Conservation (phyloP, 2,113 vertebrate species). For the Cephalopterus ornatus region DNA sequence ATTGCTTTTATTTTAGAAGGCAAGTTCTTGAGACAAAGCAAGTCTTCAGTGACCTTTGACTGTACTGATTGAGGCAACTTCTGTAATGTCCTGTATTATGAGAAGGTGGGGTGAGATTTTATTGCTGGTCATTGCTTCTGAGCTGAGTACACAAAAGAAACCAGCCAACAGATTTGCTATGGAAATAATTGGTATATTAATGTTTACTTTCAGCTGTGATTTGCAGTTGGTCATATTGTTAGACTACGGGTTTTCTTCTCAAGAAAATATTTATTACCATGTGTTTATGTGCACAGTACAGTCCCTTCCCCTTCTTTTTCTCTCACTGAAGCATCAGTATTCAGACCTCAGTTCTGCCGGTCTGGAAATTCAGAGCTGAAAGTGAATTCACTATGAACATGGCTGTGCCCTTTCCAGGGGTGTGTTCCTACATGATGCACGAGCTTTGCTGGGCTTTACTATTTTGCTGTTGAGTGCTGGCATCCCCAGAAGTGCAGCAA, state of each 20-base stretch:
- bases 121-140: not conserved
- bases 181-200: not conserved
- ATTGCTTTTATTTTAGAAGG: not conserved
- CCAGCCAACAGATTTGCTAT: not conserved
- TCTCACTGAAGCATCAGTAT: not conserved
- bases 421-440: accelerated
- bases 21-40: not conserved
- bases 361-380: not conserved
- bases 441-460: not conserved
- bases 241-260: not conserved
- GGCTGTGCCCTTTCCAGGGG: not conserved
- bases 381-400: not conserved
- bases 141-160: not conserved
- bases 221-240: not conserved
- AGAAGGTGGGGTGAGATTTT: not conserved
- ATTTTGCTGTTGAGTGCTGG: not conserved
- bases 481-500: not conserved
- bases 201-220: not conserved
- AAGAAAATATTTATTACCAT: not conserved
- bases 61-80: not conserved
- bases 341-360: not conserved
- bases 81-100: not conserved
- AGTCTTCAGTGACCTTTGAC: not conserved
- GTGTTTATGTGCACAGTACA: not conserved
- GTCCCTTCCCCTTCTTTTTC: not conserved